A percentile compares a stretch with the other conserved stretches of the same genome.
These are phyloP conservation scores for Euzophera pinguis DNA, from an alignment of 2,888 invertebrate species.

Conservation along the genomic window DNA sequence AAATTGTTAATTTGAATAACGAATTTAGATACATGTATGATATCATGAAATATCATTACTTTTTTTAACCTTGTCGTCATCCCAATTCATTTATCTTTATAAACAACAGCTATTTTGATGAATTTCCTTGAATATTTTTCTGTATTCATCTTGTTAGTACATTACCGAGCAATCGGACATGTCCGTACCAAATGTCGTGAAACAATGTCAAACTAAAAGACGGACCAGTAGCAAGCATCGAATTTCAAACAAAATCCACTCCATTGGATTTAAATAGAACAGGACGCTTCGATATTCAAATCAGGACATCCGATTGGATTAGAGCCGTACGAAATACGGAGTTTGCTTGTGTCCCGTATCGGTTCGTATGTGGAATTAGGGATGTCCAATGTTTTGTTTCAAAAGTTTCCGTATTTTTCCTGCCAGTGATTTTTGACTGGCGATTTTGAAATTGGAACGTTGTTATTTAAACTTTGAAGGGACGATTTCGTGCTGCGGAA, in stretches of 20 bases:
- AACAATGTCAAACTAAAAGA: neutral
- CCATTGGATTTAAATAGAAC: conserved; percentile 22
- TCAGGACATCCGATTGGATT: conserved; percentile 31
- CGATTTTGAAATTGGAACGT: no score
- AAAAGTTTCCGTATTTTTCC: neutral
- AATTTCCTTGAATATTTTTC: no score
- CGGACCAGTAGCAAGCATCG: conserved; percentile 1
- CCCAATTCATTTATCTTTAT: no score
- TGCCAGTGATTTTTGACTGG: neutral
- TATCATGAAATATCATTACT: no score
- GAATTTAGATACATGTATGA: no score
- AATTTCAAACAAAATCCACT: conserved; percentile 15
- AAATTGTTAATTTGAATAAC: no score
- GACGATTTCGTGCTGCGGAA: no score
- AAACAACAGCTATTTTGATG: no score
- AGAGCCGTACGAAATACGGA: neutral
- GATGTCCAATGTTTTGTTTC: neutral
- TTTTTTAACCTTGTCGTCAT: no score
- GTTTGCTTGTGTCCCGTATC: neutral
- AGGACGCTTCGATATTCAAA: conserved; percentile 19
- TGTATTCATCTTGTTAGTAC: no score
- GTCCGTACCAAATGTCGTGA: neutral
- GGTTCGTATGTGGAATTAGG: conserved; percentile 6
- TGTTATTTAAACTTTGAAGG: no score
- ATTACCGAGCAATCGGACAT: no score